These are phyloP conservation scores for Tachina grossa DNA, from an alignment of 2,888 invertebrate genomes.

Conservation along the genomic window DNA sequence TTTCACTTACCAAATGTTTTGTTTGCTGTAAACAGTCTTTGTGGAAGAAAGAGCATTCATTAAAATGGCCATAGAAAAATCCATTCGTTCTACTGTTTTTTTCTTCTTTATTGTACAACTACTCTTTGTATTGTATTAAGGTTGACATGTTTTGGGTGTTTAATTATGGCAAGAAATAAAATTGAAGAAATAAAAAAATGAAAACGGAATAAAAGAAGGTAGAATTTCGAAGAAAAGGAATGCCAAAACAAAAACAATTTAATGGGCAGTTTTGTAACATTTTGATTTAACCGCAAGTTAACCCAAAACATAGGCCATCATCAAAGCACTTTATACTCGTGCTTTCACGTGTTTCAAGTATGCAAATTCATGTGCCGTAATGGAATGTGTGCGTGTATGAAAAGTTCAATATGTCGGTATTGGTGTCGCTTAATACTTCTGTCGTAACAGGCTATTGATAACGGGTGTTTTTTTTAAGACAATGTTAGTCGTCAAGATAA, in stretches of 20 bases:
- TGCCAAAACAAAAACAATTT: slow-evolving; percentile 42
- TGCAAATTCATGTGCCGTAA: not conserved
- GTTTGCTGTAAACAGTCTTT: slow-evolving; percentile 1
- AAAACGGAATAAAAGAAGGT: slow-evolving; percentile 13
- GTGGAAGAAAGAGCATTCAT: not conserved
- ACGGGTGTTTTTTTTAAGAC: not conserved
- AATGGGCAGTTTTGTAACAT: slow-evolving; percentile 65
- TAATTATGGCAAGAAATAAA: slow-evolving; percentile 13
- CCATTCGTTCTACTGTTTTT: slow-evolving; percentile 29
- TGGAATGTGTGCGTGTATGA: slow-evolving; percentile 1
- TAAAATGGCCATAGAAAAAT: slow-evolving; percentile 34
- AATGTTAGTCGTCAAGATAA: no score
- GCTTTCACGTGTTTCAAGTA: slow-evolving; percentile 39
- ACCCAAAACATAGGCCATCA: slow-evolving; percentile 51
- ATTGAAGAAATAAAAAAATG: slow-evolving; percentile 14
- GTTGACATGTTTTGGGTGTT: slow-evolving; percentile 29
- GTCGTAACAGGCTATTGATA: slow-evolving; percentile 1
- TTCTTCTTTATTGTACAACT: not conserved
- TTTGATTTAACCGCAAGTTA: slow-evolving; percentile 67
- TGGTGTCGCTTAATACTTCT: slow-evolving; percentile 15
- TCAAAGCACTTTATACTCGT: slow-evolving; percentile 29
- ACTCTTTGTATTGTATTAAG: not conserved
- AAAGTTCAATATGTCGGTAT: not conserved
- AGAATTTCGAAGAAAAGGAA: not conserved
- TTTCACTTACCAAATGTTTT: not conserved